A percentile compares a stretch with the other conserved stretches of the same genome.
phyloP scores from a whole-genome alignment of 2,797 vertebrate species.

The Girardinus metallicus region DNA sequence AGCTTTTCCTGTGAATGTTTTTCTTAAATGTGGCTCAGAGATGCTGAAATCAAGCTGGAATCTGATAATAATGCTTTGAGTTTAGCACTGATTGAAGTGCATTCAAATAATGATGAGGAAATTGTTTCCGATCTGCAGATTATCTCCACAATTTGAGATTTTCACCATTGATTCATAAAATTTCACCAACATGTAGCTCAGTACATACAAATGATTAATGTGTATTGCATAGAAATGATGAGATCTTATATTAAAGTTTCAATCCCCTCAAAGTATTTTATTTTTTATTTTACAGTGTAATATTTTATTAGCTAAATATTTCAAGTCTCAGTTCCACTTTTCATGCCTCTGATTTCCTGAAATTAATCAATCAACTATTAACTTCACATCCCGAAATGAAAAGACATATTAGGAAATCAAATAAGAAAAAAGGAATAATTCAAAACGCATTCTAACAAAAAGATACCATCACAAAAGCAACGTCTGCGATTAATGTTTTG shows the following conservation, averaged over 20 bases:
- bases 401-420: not conserved
- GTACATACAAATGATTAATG: not conserved
- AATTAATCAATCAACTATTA: not conserved
- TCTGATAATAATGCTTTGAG: not conserved
- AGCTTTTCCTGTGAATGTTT: constrained; percentile 19
- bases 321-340: not conserved
- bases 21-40: constrained; percentile 26
- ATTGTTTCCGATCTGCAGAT: not conserved
- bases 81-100: not conserved
- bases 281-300: not conserved
- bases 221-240: not conserved
- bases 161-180: not conserved
- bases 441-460: not conserved
- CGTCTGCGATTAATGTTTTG: not conserved
- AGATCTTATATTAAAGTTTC: not conserved
- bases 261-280: not conserved
- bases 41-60: not conserved
- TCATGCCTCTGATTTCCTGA: not conserved
- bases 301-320: not conserved
- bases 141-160: not conserved
- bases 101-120: not conserved
- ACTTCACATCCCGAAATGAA: not conserved
- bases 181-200: not conserved
- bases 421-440: not conserved
- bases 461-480: not conserved